Conservation (phyloP, 2,797 vertebrate species). For the Semotilus atromaculatus region DNA sequence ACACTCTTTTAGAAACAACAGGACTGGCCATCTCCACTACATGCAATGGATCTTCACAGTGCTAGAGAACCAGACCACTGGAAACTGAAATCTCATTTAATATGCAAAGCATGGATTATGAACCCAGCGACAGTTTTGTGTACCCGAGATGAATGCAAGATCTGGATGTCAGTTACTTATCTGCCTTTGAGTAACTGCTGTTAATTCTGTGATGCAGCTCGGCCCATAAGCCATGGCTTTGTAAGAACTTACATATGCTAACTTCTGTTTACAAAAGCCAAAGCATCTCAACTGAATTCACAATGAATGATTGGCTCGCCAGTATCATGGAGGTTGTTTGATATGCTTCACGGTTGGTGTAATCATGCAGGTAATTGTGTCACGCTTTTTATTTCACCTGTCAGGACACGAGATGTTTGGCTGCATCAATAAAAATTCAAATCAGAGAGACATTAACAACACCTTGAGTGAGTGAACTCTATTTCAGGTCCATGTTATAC, state of each 20-base stretch:
- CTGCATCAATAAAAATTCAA: slow-evolving; percentile 25
- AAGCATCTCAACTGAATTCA: slow-evolving; percentile 21
- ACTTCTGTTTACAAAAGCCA: not conserved
- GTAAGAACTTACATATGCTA: slow-evolving; percentile 4
- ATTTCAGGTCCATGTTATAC: slow-evolving; percentile 1
- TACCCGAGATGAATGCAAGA: slow-evolving; percentile 24
- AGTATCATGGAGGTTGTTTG: slow-evolving; percentile 17
- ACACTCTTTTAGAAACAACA: slow-evolving; percentile 47
- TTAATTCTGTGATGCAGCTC: slow-evolving; percentile 4
- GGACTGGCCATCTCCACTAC: slow-evolving; percentile 7
- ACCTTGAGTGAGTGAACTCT: not conserved
- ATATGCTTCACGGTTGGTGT: slow-evolving; percentile 16
- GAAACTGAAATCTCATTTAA: slow-evolving; percentile 8
- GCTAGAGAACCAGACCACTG: not conserved
- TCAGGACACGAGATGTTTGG: slow-evolving; percentile 16
- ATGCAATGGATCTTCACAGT: not conserved
- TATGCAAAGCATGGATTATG: slow-evolving; percentile 21
- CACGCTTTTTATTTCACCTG: slow-evolving; percentile 33
- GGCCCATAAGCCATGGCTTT: slow-evolving; percentile 17
- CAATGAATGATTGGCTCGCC: not conserved
- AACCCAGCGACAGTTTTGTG: slow-evolving; percentile 26
- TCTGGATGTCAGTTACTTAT: slow-evolving; percentile 23
- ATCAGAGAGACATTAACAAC: slow-evolving; percentile 30
- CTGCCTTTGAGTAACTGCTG: slow-evolving; percentile 16
- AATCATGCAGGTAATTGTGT: slow-evolving; percentile 31